Evolutionary conservation across 2,113 vertebrate genomes (phyloP), one percentile per base, ranked within the genome.

Genomic region (Otus sunia): DNA sequence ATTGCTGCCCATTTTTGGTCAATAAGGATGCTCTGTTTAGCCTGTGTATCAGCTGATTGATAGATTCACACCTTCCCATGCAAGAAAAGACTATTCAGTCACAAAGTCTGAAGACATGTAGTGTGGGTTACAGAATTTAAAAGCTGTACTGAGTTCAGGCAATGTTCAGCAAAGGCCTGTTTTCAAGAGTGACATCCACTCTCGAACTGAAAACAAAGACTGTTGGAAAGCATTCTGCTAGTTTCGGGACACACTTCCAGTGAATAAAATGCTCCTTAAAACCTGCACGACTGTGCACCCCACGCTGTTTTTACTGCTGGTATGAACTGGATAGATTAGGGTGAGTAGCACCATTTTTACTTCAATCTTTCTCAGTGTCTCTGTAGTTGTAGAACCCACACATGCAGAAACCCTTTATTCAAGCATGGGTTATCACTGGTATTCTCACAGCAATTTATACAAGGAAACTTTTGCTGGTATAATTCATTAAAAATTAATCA

Each of bases 401-500:
- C 45, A 82, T 73, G 77, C 55, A 88, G 68, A 97, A 96, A 96
- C 55, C 63, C 52, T 95, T 96, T 93, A 86, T 96, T 93, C 87
- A 96, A 86, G 74, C 82, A 80, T 50, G 56, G 71, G 76, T 96
- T 97, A 97, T 94, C 74, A 72, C 88, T 68, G 60, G 53, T 94
- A 91, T 87, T 97, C 90, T 94, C 88, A 91, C 60, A 93, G 81
- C 71, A 95, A 92, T 97, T 97, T 97, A 90, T 94, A 96, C 79
- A 93, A 94, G 90, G 91, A 94, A 96, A 94, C 67, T 97, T 97
- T 92, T 97, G 83, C 96, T 92, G 60, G 82, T 94, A 96, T 96
- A 97, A 97, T 95, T 97, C 96, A 97, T 98, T 98, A 97, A 97
- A 98, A 97, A 98, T 97, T 98, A 98, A 97, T 96, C 96, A 97